A percentile compares a stretch with the other conserved stretches of the same genome.
These are phyloP conservation scores for Agrotis segetum DNA, from an alignment of 2,888 invertebrate species.

Conservation along the genomic window DNA sequence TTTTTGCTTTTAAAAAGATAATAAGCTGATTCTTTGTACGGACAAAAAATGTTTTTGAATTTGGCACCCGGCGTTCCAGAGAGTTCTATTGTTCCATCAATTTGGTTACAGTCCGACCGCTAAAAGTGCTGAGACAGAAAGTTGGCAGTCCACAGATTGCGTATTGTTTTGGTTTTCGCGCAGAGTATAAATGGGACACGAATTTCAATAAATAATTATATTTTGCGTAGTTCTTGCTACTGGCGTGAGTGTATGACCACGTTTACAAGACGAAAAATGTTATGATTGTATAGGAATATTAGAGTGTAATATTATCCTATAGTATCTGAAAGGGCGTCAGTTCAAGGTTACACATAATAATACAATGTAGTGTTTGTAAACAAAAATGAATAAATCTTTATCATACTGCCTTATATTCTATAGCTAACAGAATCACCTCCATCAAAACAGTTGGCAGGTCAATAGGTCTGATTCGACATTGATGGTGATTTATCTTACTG, in stretches of 20 bases:
- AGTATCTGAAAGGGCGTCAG: neutral
- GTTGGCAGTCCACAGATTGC: constrained; percentile 30
- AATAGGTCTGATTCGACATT: constrained; percentile 26
- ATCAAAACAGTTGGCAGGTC: constrained; percentile 15
- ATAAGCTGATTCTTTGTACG: constrained; percentile 54
- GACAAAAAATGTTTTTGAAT: constrained; percentile 44
- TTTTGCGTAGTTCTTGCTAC: neutral
- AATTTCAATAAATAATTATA: neutral
- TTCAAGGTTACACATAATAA: too few relatives aligned
- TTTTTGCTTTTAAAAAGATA: constrained; percentile 69
- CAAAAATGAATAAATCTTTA: neutral
- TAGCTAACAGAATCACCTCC: constrained; percentile 7
- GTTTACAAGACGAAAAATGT: neutral
- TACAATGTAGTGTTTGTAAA: too few relatives aligned
- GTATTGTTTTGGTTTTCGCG: constrained; percentile 37
- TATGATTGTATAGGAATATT: neutral
- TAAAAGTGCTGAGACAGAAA: constrained; percentile 20
- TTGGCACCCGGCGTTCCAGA: constrained; percentile 32
- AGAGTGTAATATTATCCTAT: neutral
- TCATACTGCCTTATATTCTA: neutral
- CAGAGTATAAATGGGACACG: neutral
- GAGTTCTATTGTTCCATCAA: constrained; percentile 41
- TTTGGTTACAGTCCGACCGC: constrained; percentile 20
- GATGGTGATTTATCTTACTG: constrained; percentile 50
- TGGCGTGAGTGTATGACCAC: neutral